Conservation (phyloP, 2,797 vertebrate genomes). For the Borostomias antarcticus region DNA sequence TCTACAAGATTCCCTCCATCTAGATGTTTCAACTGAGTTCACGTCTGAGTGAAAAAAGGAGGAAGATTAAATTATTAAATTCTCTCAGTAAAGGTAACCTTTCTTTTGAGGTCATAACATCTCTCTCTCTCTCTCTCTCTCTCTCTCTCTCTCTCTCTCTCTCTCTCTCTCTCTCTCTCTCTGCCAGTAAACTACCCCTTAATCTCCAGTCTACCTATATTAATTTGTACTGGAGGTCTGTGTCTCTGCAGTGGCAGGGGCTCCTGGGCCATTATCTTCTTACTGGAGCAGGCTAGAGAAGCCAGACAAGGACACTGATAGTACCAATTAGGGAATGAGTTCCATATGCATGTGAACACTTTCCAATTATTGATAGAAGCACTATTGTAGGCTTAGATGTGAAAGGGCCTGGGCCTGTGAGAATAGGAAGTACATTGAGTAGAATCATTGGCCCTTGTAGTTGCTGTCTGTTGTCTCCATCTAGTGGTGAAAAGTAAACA, state of each 20-base stretch:
- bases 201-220: not conserved
- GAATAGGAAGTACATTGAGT: not conserved
- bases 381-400: too few species aligned
- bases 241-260: not conserved
- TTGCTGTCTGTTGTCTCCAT: constrained; percentile 34
- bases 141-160: not conserved
- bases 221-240: not conserved
- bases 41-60: too few species aligned
- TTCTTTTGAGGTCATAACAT: constrained; percentile 1
- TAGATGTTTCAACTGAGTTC: not conserved
- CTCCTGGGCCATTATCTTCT: not conserved
- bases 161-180: not conserved
- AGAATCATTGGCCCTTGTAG: not conserved
- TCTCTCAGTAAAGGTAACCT: too few species aligned
- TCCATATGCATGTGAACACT: too few species aligned
- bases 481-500: constrained; percentile 43
- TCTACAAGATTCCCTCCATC: not conserved
- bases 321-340: constrained; percentile 1
- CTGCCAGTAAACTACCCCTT: not conserved
- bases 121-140: not conserved
- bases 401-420: not conserved
- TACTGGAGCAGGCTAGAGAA: not conserved
- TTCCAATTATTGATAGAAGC: too few species aligned
- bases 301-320: not conserved
- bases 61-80: too few species aligned